Base-by-base conservation (phyloP, 2,113 vertebrate genomes). In the Tursiops truncatus region DNA sequence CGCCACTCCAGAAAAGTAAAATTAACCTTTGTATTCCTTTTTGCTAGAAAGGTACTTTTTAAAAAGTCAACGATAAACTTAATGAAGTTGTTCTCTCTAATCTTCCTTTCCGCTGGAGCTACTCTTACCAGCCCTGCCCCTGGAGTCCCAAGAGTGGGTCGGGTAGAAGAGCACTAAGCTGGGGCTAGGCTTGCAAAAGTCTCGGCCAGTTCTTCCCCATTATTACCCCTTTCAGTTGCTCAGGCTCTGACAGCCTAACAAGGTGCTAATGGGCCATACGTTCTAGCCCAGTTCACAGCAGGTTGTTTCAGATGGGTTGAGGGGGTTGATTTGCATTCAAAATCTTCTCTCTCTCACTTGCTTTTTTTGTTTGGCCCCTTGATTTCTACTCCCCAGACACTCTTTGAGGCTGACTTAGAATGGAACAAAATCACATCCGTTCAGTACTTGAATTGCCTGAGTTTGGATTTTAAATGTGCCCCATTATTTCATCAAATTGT, bases 381-480 rank as follows among this genome's bases (percentile, higher is more conserved):
- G 97, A 97, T 97, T 98, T 97, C 86, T 60, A 44, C 96, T 98
- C 97, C 97, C 98, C 93, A 97, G 98, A 98, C 81, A 77, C 93
- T 79, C 87, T 97, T 92, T 6, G 1, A 63, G 96, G 94, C 92
- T 97, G 96, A 93, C 95, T 95, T 71, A 94, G 96, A 98, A 96
- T 97, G 94, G 96, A 96, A 97, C 87, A 83, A 97, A 98, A 98
- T 98, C 96, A 91, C 97, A 74, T 91, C 15, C 13, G 81, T 86
- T 94, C 87, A 91, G 98, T 91, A 96, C 95, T 60, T 97, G 97
- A 97, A 98, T 97, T 96, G 93, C 96, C 86, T 63, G 47, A 94
- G 67, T 79, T 95, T 74, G 88, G 92, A 88, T 95, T 98, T 94
- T 92, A 97, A 98, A 97, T 96, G 79, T 84, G 85, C 44, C 83